A percentile compares a stretch with the other conserved stretches of the same genome.
phyloP scores from a whole-genome alignment of 2,888 invertebrate species.

The Dasysyrphus albostriatus region DNA sequence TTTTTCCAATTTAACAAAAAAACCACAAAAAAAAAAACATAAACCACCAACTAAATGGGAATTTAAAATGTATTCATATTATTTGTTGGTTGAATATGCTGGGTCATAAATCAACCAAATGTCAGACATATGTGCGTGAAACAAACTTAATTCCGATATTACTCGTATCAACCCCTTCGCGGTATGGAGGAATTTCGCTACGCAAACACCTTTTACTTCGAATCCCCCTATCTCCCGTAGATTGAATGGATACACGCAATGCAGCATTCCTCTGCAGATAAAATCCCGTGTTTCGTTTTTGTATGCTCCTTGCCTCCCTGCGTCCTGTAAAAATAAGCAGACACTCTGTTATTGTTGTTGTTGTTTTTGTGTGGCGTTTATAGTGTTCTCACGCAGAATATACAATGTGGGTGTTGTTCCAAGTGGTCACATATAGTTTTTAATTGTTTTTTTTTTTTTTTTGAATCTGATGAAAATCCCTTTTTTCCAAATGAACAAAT shows the following conservation, averaged over 20 bases:
- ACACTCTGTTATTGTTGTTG: slow-evolving; percentile 16
- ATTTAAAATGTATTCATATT: slow-evolving; percentile 40
- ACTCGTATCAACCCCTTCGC: slow-evolving; percentile 22
- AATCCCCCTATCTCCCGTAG: slow-evolving; percentile 34
- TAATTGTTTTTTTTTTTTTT: slow-evolving; percentile 28
- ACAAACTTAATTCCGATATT: slow-evolving; percentile 13
- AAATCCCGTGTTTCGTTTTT: slow-evolving; percentile 69
- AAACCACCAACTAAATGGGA: slow-evolving; percentile 7
- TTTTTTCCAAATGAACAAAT: neutral
- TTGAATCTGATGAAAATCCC: slow-evolving; percentile 18
- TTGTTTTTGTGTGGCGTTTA: slow-evolving; percentile 37
- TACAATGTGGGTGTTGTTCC: slow-evolving; percentile 70
- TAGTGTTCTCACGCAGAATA: slow-evolving; percentile 40
- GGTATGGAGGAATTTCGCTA: slow-evolving; percentile 53
- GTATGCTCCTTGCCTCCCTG: slow-evolving; percentile 41
- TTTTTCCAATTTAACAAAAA: slow-evolving; percentile 25
- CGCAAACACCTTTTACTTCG: slow-evolving; percentile 53
- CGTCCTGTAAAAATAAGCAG: slow-evolving; percentile 58
- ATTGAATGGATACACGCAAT: slow-evolving; percentile 77
- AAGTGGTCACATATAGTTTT: slow-evolving; percentile 47
- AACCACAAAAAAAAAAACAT: slow-evolving; percentile 12
- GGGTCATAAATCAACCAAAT: slow-evolving; percentile 12
- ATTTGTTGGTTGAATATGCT: slow-evolving; percentile 12
- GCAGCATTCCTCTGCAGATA: slow-evolving; percentile 78
- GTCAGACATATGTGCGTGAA: slow-evolving; percentile 42